Evolutionary conservation across 2,113 vertebrate species (phyloP).

Genomic region (Ptychochromis oligacanthus): DNA sequence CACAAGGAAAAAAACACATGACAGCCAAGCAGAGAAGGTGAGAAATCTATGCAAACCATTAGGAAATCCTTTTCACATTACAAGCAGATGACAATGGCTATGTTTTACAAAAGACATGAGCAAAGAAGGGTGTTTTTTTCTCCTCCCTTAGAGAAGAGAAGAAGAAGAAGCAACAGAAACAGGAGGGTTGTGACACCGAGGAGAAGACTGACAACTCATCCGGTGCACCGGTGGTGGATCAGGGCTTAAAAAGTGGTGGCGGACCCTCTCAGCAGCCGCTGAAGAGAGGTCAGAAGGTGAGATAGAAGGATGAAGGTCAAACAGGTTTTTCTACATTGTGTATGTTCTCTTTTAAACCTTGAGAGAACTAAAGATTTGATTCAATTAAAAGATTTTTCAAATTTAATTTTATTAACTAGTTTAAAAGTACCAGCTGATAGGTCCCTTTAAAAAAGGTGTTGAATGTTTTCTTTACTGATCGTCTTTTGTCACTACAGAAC

Average conservation of each 20-base stretch:
- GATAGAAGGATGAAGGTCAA: not conserved
- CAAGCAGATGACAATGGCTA: not conserved
- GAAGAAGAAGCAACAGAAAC: slow-evolving; percentile 88
- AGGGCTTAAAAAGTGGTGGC: slow-evolving; percentile 67
- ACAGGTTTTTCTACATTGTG: not conserved
- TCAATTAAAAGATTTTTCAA: not conserved
- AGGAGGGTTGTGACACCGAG: slow-evolving; percentile 57
- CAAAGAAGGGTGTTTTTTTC: not conserved
- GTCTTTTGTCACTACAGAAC: slow-evolving; percentile 80
- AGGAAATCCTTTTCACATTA: not conserved
- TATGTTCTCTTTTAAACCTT: not conserved
- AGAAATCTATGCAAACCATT: slow-evolving; percentile 29
- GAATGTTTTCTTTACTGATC: too few species aligned
- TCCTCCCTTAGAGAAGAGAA: slow-evolving; percentile 87
- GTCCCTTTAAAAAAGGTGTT: too few species aligned
- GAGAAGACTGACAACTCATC: slow-evolving; percentile 58
- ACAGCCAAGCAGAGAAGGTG: slow-evolving; percentile 95
- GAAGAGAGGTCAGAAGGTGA: slow-evolving; percentile 93
- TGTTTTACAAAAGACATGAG: not conserved
- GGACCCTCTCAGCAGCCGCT: slow-evolving; percentile 78
- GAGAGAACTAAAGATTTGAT: not conserved
- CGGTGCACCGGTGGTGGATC: slow-evolving; percentile 33
- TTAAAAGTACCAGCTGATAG: not conserved
- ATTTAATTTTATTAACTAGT: not conserved
- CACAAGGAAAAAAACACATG: slow-evolving; percentile 86